These are phyloP conservation scores for Marcusenius ussheri DNA, from an alignment of 2,113 vertebrate species.

Conservation along the genomic window DNA sequence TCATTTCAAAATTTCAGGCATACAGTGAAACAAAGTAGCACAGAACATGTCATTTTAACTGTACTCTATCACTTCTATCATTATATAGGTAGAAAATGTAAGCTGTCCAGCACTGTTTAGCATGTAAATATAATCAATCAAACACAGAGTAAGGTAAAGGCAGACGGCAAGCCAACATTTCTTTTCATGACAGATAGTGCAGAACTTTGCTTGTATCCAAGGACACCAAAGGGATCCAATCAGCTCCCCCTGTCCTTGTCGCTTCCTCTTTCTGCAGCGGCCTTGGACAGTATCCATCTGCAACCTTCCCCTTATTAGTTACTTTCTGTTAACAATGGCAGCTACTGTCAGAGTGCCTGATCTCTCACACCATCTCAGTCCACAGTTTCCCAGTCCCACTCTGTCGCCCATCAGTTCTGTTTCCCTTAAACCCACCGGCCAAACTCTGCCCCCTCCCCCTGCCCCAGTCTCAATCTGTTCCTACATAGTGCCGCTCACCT, in stretches of 20 bases:
- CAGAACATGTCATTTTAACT: neutral
- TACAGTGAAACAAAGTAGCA: neutral
- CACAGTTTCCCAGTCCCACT: neutral
- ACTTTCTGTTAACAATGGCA: neutral
- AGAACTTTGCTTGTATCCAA: neutral
- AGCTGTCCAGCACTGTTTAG: neutral
- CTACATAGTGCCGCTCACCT: slow-evolving; percentile 50
- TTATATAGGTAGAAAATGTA: neutral
- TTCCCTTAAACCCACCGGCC: neutral
- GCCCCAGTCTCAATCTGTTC: neutral
- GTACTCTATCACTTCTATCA: neutral
- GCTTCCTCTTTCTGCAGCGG: neutral
- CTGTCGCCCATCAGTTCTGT: neutral
- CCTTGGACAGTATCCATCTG: neutral
- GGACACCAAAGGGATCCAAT: neutral
- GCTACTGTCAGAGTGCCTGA: neutral
- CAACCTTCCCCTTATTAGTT: neutral
- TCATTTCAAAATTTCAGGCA: neutral
- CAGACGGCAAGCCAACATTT: neutral
- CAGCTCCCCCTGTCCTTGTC: neutral
- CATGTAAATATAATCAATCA: neutral
- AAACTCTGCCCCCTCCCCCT: neutral
- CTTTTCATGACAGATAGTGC: neutral
- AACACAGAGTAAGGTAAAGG: neutral
- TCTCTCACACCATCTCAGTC: neutral